Evolutionary conservation across 2,797 vertebrate genomes (phyloP).

Genomic region (Enteromius radiatus): DNA sequence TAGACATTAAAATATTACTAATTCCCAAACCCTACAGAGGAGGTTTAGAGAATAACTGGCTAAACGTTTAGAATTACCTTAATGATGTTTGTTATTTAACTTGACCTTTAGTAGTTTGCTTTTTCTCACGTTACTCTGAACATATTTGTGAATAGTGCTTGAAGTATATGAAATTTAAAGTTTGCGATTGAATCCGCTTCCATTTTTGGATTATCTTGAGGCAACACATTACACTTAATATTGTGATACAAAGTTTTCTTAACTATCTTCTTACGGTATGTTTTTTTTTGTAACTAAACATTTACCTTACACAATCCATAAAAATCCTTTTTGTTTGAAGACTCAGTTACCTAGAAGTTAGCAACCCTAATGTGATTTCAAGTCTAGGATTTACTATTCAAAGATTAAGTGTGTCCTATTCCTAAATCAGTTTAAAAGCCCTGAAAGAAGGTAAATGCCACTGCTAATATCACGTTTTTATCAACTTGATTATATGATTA

Average conservation of each 20-base stretch:
- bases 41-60: neutral
- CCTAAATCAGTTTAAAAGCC: conserved; percentile 14
- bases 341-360: neutral
- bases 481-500: too few relatives aligned
- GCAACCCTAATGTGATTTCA: conserved; percentile 25
- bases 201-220: neutral
- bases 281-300: neutral
- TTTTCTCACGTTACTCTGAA: neutral
- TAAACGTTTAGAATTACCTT: neutral
- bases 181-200: neutral
- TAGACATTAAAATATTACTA: neutral
- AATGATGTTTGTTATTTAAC: neutral
- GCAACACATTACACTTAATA: neutral
- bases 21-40: neutral
- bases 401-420: conserved; percentile 5
- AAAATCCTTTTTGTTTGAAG: neutral
- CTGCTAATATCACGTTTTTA: too few relatives aligned
- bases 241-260: neutral
- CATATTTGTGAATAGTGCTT: neutral
- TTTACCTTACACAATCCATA: conserved; percentile 1
- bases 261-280: neutral
- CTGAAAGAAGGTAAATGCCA: neutral
- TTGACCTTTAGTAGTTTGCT: neutral
- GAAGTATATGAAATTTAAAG: neutral
- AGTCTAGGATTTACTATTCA: conserved; percentile 1